Base-by-base conservation (phyloP, 2,888 invertebrate genomes). In the Apamea epomidion region DNA sequence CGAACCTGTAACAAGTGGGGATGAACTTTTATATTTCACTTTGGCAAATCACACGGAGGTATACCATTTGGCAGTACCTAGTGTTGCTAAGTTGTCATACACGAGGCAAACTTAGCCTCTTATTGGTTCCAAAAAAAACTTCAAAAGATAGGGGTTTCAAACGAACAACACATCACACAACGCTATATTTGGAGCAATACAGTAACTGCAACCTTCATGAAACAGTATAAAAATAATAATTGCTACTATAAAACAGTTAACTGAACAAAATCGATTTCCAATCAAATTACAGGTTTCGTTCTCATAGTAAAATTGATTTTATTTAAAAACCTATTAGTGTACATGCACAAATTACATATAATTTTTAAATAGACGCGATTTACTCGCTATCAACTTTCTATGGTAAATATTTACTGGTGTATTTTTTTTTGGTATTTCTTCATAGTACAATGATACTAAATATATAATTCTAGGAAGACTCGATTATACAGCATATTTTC, bases 261-360 rank as follows among this genome's bases (percentile, higher is more conserved):
- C n/a, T n/a, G 18, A 60, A 72, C 16, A 48, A 60, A 67, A 25
- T 29, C 10, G n/a, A 62, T 42, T 16, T 37, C 1, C 37, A 86
- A 80, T 75, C 45, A 83, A 85, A 86, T 45, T n/a, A 65, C 51
- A 73, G 16, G 16, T 32, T 7, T 58, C n/a, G 21, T 32, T 71
- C n/a, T 82, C 32, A 70, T 76, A 70, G 29, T 79, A 83, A 87
- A 87, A 84, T 77, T 80, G 81, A 84, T 84, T 80, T 87, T 88
- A 87, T 86, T 86, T 65, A 76, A 86, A 85, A 80, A 80, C 62
- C 81, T 82, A 71, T 85, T 78, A 87, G 78, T 88, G 68, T 78
- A 82, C 84, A 88, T 86, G 70, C 84, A 79, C 62, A 88, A 73
- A 72, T 78, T 74, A 86, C 75, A 81, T 83, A 75, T 29, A 69